Evolutionary conservation across 92 coral and sea anemone species (phyloP), one percentile per base, ranked within the genome.

Genomic region (Virgularia gustaviana): DNA sequence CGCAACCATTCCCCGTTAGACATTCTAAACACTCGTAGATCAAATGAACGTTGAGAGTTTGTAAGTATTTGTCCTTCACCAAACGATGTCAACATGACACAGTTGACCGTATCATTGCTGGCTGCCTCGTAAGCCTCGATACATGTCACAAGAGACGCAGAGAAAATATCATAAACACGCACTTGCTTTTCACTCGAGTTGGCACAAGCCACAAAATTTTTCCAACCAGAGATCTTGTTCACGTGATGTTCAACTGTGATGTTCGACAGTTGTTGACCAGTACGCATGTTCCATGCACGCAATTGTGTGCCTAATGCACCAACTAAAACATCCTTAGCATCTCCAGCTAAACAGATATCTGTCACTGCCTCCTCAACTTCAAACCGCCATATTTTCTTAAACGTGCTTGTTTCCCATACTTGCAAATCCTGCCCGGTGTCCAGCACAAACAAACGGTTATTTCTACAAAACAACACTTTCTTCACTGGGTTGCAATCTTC

Each of bases 41-140:
- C 85, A 34, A 79, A 82, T 43, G 96, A 87, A 75, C 63, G 82
- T 28, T 82, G 80, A 22, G 95, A 87, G 44, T 81, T 73, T 15
- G 86, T 91, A 4, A 94, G 65, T 3, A 94, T 85, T 41, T 89
- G 99, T 24, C 99, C 99, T 19, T 90, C 89, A 53, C 88, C 81
- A 60, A 94, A 94, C 32, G 99, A 80, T 22, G 96, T 83, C 59
- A 94, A 62, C 9, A 88, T 68, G 15, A 94, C 71, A 10, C 85
- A 47, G 57, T 83, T 83, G 28, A 94, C 90, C 25, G 63, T 73
- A 65, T 94, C 99, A 25, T 65, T 76, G 13, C 90, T 82, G 60
- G 75, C 79, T 41, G 84, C 86, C 5, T 87, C 96, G 56, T 81
- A 94, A 34, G 79, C 94, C 70, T 89, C 82, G 57, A 94, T 79